Conservation (phyloP, 2,113 vertebrate species). For the Phaethornis superciliosus region DNA sequence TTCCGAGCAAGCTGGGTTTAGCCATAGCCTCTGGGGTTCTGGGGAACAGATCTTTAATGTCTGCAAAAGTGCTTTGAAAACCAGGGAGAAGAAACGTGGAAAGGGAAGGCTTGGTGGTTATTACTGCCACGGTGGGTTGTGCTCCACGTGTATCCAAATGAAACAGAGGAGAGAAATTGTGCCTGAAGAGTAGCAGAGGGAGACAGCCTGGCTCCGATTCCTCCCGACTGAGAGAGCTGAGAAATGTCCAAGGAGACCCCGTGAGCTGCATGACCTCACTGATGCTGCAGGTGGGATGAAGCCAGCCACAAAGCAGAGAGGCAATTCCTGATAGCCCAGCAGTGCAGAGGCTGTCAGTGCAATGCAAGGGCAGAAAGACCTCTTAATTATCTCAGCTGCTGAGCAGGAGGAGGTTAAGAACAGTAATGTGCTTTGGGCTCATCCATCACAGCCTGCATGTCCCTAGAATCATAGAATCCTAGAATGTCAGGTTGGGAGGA, state of each 20-base stretch:
- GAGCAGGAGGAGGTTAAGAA: background rate
- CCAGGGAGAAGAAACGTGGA: background rate
- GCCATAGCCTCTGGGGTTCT: constrained; percentile 44
- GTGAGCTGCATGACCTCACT: background rate
- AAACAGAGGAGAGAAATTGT: background rate
- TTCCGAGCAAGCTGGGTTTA: constrained; percentile 6
- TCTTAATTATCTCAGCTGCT: background rate
- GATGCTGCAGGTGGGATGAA: background rate
- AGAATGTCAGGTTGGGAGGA: too few relatives aligned
- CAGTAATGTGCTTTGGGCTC: background rate
- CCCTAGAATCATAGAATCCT: background rate
- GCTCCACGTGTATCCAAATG: background rate
- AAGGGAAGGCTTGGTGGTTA: background rate
- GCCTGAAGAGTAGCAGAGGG: background rate
- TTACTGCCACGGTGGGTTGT: background rate
- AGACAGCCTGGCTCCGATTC: background rate
- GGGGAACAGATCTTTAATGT: constrained; percentile 41
- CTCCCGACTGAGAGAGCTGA: background rate
- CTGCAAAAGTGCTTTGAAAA: constrained; percentile 21
- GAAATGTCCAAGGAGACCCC: background rate
- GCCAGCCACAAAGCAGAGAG: background rate
- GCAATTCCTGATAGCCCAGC: background rate
- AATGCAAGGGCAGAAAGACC: background rate
- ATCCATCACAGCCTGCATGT: background rate
- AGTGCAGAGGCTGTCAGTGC: background rate